Base-by-base conservation (phyloP, 2,797 vertebrate genomes). In the Hipposideros larvatus region DNA sequence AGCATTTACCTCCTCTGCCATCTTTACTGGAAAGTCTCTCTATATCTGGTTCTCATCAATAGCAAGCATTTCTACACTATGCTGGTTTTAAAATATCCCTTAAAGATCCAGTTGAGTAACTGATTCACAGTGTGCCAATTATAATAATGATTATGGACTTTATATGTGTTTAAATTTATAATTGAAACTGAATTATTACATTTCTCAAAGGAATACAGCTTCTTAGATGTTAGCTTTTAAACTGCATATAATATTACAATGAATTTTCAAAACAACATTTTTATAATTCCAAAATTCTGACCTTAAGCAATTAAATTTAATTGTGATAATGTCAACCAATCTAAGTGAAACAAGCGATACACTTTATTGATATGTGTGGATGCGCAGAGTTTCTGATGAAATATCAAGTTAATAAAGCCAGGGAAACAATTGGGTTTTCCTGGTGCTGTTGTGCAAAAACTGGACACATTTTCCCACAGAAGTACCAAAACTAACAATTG, bases 251-350 rank as follows among this genome's bases (percentile, higher is more conserved):
- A 41, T 31, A 68, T 80, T 66, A 74, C 37, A 73, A 84, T 57
- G 11, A 91, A 24, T 43, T 86, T 94, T 28, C 34, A 75, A 91
- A 87, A 68, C 68, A 70, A 61, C 11, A 78, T 66, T 96, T 63
- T 74, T 70, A 31, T 48, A 73, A 61, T 57, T 79, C 37, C 7
- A 53, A 87, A 96, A 61, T 78, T 71, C 15, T 18, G 41, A 85
- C 24, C 28, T 37, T 31, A 22, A 34, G 37, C 21, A 46, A 31
- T 68, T 85, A 37, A 43, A 78, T 86, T 71, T 89, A 26, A 75
- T 31, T 13, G 37, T 31, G 34, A 61, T 11, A n/a, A 43, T 82
- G 46, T 57, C 28, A 53, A n/a, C 18, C 31, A 55, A 53, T 53
- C 34, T 31, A 86, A 79, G 18, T 31, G 34, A 71, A 79, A 66